Percentiles rank a stretch among this genome's conserved stretches.
Evolutionary conservation across 2,888 invertebrate species (phyloP).

Genomic region (Hypomecis punctinalis): DNA sequence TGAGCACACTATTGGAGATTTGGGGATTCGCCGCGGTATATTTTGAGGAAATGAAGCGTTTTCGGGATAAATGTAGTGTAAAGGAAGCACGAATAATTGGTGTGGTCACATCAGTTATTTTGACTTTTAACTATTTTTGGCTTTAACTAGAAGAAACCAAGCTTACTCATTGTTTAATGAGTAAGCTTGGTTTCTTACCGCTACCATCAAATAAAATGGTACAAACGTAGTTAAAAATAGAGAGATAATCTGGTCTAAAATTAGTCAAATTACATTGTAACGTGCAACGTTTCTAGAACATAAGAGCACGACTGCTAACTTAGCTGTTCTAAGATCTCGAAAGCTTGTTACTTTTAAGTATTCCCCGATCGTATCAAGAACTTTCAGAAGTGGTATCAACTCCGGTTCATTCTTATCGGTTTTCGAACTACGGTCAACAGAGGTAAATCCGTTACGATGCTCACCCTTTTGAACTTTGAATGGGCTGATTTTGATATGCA

Average conservation of each 20-base stretch:
- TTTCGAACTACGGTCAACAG: slow-evolving; percentile 18
- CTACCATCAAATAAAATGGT: too few species aligned
- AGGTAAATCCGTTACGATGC: slow-evolving; percentile 7
- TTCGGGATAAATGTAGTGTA: too few species aligned
- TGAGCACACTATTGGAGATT: neutral
- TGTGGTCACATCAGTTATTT: too few species aligned
- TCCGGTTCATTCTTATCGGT: slow-evolving; percentile 9
- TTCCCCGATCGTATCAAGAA: neutral
- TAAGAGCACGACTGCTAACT: neutral
- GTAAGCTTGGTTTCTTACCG: too few species aligned
- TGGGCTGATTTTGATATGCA: slow-evolving; percentile 12
- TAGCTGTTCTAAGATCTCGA: neutral
- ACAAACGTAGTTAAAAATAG: too few species aligned
- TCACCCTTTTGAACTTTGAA: slow-evolving; percentile 14
- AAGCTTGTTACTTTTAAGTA: neutral
- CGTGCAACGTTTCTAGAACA: neutral
- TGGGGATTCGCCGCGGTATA: neutral
- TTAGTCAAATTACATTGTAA: neutral
- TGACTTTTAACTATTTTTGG: too few species aligned
- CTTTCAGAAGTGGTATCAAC: slow-evolving; percentile 3
- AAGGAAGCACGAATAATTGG: too few species aligned
- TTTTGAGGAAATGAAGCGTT: too few species aligned
- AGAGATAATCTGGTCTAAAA: neutral
- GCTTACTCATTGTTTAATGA: too few species aligned
- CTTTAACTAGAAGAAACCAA: too few species aligned